Evolutionary conservation across 35 echinoderm and acorn worm species (phyloP).

Genomic region (Apostichopus japonicus): DNA sequence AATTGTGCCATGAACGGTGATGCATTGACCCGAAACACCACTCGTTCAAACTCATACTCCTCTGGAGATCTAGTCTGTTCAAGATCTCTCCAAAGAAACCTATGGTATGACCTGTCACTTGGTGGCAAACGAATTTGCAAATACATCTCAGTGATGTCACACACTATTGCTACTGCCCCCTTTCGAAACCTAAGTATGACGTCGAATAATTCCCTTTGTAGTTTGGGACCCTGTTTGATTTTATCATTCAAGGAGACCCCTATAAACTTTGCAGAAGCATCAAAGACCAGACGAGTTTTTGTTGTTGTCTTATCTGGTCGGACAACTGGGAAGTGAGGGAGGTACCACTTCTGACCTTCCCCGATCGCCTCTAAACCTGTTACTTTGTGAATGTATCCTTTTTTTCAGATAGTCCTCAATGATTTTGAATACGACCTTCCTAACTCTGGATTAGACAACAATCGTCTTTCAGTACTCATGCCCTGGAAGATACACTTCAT

Average conservation of each 20-base stretch:
- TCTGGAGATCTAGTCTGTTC: neutral
- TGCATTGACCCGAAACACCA: constrained; percentile 55
- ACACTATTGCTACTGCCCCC: constrained; percentile 50
- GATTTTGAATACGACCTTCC: constrained; percentile 11
- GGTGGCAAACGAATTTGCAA: neutral
- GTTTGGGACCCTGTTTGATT: constrained; percentile 48
- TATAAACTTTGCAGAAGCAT: constrained; percentile 33
- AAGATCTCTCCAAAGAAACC: neutral
- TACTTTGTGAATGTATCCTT: constrained; percentile 45
- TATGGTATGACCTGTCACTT: neutral
- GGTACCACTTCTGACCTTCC: constrained; percentile 7
- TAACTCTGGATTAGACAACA: neutral
- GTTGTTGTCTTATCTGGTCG: constrained; percentile 46
- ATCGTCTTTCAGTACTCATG: constrained; percentile 28
- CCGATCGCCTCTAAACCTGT: neutral
- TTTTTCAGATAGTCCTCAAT: constrained; percentile 5
- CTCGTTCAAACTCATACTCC: constrained; percentile 52
- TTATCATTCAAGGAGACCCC: constrained; percentile 31
- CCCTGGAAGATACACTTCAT: neutral
- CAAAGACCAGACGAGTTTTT: constrained; percentile 29
- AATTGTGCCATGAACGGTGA: constrained; percentile 58
- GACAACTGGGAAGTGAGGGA: constrained; percentile 50
- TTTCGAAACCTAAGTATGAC: constrained; percentile 47
- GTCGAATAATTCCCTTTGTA: constrained; percentile 52
- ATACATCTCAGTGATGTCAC: constrained; percentile 50